A percentile compares a stretch with the other conserved stretches of the same genome.
phyloP scores from a whole-genome alignment of 2,888 invertebrate species.

The Busseola fusca region DNA sequence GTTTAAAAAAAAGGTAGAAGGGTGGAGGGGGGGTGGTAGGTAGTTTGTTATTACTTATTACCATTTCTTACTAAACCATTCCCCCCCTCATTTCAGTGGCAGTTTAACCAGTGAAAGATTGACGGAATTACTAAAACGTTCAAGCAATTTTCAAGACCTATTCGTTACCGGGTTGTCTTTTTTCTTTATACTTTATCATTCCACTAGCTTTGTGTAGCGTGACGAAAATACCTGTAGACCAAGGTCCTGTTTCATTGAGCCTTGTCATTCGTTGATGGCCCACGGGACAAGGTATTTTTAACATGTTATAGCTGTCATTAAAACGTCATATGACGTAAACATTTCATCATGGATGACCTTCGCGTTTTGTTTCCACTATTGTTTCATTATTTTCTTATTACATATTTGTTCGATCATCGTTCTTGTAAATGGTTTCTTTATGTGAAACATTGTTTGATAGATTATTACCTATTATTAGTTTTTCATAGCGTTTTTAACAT shows the following conservation, averaged over 20 bases:
- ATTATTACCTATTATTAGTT: constrained; percentile 1
- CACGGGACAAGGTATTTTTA: constrained; percentile 46
- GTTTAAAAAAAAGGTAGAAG: too few species aligned
- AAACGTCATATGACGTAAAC: constrained; percentile 49
- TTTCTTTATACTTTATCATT: constrained; percentile 60
- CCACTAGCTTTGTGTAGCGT: constrained; percentile 36
- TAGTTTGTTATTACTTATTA: neutral
- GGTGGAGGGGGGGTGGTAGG: too few species aligned
- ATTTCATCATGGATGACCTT: constrained; percentile 41
- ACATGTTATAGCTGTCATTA: constrained; percentile 42
- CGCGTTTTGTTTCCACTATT: constrained; percentile 43
- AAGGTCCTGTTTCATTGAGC: constrained; percentile 29
- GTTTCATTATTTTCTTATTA: constrained; percentile 45
- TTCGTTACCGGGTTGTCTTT: constrained; percentile 74
- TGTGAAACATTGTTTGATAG: constrained; percentile 26
- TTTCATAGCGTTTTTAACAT: constrained; percentile 11
- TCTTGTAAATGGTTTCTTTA: constrained; percentile 45
- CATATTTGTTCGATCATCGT: constrained; percentile 50
- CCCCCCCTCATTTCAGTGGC: constrained; percentile 75
- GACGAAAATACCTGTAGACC: constrained; percentile 43
- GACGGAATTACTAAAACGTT: constrained; percentile 69
- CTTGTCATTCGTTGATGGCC: constrained; percentile 37
- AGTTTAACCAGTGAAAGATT: constrained; percentile 74
- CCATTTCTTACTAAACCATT: constrained; percentile 17
- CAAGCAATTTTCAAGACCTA: constrained; percentile 72